Evolutionary conservation across 2,113 vertebrate genomes (phyloP), one percentile per base, ranked within the genome.

Genomic region (Coryphaenoides rupestris): DNA sequence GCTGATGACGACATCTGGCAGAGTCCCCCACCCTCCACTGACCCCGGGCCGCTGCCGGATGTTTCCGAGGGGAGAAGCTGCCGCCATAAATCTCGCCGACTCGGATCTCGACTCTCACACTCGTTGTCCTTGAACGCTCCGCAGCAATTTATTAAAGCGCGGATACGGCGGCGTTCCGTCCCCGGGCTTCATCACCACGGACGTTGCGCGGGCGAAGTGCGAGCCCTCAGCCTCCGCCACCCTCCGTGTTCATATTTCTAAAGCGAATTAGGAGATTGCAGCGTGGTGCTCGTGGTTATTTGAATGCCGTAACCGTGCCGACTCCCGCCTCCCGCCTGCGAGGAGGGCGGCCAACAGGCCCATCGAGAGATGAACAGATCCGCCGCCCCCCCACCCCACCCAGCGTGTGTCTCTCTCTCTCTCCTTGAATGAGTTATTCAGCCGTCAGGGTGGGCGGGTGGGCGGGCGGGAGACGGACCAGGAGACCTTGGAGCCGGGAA

Each of bases 401-500:
- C n/a, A n/a, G n/a, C 78, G 79, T 80, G 82, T 40, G 33, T 40
- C 33, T 40, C 80, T 81, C 82, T 84, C 72, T 66, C 76, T 55
- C 58, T 21, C 81, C 84, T 80, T 78, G 10, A 82, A 90, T 89
- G 82, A 89, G 89, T 89, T 87, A 89, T 89, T 86, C 84, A 89
- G 69, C 73, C 71, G 71, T 80, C 84, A 80, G 80, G 79, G 78
- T 81, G 79, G n/a, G n/a, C n/a, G n/a, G n/a, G n/a, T n/a, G n/a
- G n/a, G n/a, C n/a, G n/a, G n/a, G n/a, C n/a, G n/a, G 79, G 73
- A 61, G 74, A 67, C 75, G 78, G 70, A 72, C 76, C 45, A 76
- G 70, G 83, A 79, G 80, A 84, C 81, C 76, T 86, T 83, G 79
- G 80, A 69, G 63, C 58, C 72, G 73, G 64, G 24, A 40, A 80